Evolutionary conservation across 2,797 vertebrate species (phyloP).

Genomic region (Channallabes apus): DNA sequence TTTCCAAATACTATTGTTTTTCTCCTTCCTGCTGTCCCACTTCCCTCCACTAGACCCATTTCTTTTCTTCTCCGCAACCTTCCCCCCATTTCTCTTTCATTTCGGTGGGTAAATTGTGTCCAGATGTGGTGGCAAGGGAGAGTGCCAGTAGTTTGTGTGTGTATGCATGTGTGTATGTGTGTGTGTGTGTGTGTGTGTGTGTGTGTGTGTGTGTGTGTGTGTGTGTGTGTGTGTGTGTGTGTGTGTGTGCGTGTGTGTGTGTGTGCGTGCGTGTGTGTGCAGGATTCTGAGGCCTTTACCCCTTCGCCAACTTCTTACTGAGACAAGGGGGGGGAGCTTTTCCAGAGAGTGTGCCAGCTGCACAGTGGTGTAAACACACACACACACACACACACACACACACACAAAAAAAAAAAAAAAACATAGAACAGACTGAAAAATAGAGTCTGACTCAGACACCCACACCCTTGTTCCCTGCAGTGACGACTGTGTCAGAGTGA

Average conservation of each 20-base stretch:
- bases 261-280: too few species aligned
- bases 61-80: slow-evolving; percentile 33
- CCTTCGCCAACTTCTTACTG: slow-evolving; percentile 59
- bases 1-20: slow-evolving; percentile 15
- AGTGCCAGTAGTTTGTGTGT: slow-evolving; percentile 60
- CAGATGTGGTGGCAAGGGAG: slow-evolving; percentile 66
- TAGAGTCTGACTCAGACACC: slow-evolving; percentile 47
- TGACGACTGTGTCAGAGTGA: slow-evolving; percentile 29
- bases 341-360: slow-evolving; percentile 62
- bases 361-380: slow-evolving; percentile 45
- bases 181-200: slow-evolving; percentile 45
- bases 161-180: slow-evolving; percentile 40
- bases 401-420: slow-evolving; percentile 22
- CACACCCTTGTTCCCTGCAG: slow-evolving; percentile 36
- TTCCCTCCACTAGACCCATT: slow-evolving; percentile 8
- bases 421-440: slow-evolving; percentile 37
- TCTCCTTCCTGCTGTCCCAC: slow-evolving; percentile 11
- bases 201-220: slow-evolving; percentile 33
- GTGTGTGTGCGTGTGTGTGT: too few species aligned
- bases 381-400: slow-evolving; percentile 32
- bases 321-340: slow-evolving; percentile 55
- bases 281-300: slow-evolving; percentile 46
- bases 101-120: slow-evolving; percentile 58
- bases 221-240: too few species aligned
- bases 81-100: slow-evolving; percentile 29